Evolutionary conservation across 2,113 vertebrate genomes (phyloP).

Genomic region (Eurypyga helias): DNA sequence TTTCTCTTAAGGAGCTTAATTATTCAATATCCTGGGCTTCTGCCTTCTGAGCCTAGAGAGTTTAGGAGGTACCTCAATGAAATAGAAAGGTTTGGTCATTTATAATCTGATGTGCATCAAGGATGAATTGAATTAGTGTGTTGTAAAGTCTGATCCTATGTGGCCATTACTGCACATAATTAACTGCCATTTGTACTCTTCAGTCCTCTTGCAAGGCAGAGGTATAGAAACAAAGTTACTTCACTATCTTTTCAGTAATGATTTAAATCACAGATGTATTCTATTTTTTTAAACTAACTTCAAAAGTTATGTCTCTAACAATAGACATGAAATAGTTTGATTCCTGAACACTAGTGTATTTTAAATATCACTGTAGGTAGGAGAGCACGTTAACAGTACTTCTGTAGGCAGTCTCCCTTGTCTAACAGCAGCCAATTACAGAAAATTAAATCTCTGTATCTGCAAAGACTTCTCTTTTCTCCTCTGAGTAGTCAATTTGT

Average conservation of each 20-base stretch:
- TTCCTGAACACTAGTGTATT: neutral
- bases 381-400: neutral
- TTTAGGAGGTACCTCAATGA: neutral
- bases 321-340: neutral
- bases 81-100: neutral
- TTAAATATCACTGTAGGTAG: neutral
- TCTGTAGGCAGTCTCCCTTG: neutral
- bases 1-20: constrained; percentile 43
- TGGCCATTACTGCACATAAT: neutral
- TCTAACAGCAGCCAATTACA: neutral
- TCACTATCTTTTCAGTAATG: neutral
- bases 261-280: neutral
- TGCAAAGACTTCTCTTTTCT: neutral
- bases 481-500: neutral
- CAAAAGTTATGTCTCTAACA: neutral
- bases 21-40: constrained; percentile 19
- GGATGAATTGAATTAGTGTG: neutral
- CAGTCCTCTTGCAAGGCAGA: neutral
- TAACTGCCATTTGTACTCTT: neutral
- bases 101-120: neutral
- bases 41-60: neutral
- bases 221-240: neutral
- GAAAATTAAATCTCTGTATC: neutral
- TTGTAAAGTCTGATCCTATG: neutral
- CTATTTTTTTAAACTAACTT: neutral